phyloP scores from a whole-genome alignment of 2,113 vertebrate genomes.

The Pipa parva region DNA sequence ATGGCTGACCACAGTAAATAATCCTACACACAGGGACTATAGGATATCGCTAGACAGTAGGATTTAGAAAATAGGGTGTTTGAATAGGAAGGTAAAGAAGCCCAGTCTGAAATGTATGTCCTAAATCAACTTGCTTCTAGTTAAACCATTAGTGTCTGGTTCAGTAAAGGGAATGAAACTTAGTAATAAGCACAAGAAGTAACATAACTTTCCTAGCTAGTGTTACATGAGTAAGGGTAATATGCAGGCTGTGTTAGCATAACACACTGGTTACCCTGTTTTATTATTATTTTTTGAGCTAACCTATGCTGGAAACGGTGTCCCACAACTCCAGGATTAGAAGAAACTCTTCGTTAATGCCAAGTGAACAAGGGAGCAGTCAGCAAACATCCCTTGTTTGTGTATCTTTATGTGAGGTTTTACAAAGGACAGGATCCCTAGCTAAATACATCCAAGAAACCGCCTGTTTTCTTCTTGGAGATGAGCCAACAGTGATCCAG shows the following conservation, averaged over 20 bases:
- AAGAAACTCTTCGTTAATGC: not conserved
- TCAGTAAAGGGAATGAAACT: not conserved
- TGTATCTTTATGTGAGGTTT: constrained; percentile 22
- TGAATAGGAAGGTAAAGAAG: no score
- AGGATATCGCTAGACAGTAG: no score
- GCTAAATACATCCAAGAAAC: constrained; percentile 11
- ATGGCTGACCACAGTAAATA: no score
- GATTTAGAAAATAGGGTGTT: no score
- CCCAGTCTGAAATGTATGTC: no score
- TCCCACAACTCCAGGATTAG: not conserved
- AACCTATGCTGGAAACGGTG: not conserved
- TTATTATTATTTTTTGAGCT: not conserved
- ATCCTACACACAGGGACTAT: no score
- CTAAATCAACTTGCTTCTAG: no score
- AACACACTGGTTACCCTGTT: not conserved
- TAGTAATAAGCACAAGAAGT: not conserved
- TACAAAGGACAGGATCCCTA: constrained; percentile 2
- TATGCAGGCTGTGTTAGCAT: constrained; percentile 1
- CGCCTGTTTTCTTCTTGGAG: constrained; percentile 25
- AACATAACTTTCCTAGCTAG: not conserved
- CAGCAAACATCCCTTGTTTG: not conserved
- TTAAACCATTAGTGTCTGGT: no score
- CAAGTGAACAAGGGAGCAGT: constrained; percentile 10
- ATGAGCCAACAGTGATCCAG: constrained; percentile 22
- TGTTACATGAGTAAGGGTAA: not conserved